Evolutionary conservation across 2,113 vertebrate genomes (phyloP), one percentile per base, ranked within the genome.

Genomic region (Brachyistius frenatus): DNA sequence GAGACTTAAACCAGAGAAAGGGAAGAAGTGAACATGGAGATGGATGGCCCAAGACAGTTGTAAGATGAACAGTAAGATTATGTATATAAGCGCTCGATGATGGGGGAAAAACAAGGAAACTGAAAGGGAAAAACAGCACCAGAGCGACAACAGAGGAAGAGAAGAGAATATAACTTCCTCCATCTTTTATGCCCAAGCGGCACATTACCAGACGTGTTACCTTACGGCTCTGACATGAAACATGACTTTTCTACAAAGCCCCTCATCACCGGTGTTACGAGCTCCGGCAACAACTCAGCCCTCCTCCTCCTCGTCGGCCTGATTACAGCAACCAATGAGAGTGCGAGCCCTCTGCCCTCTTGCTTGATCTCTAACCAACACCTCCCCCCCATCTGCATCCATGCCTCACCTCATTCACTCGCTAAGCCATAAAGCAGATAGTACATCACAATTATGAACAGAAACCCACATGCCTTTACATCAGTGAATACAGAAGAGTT

Each of bases 121-220:
- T 49, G 36, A 58, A 55, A 36, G 30, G 31, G 37, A 60, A 83
- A 64, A 61, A 60, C 50, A 53, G 66, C 31, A 32, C 60, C 32
- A 62, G 74, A 60, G 37, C 5, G 0, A 52, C 30, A 55, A 57
- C 56, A 49, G 62, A 67, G 44, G 36, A 50, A 31, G 32, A 66
- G 47, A 60, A 60, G 30, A 6, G 53, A 61, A 47, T 23, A 65
- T 32, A 47, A 23, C 83, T 72, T 84, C 78, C 80, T 94, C 62
- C 62, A 93, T 93, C 83, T 91, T 94, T 94, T 68, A 94, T 93
- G 80, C 63, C 33, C 41, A 14, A 39, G 69, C 80, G 70, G 81
- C 84, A 88, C 91, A 94, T 95, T 93, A 93, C 56, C 76, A 62
- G 86, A 88, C 15, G 91, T 93, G 92, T 95, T 82, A 83, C 60